Percentiles rank a stretch among this genome's conserved stretches.
phyloP scores from a whole-genome alignment of 2,888 invertebrate genomes.

The Eupithecia inturbata region DNA sequence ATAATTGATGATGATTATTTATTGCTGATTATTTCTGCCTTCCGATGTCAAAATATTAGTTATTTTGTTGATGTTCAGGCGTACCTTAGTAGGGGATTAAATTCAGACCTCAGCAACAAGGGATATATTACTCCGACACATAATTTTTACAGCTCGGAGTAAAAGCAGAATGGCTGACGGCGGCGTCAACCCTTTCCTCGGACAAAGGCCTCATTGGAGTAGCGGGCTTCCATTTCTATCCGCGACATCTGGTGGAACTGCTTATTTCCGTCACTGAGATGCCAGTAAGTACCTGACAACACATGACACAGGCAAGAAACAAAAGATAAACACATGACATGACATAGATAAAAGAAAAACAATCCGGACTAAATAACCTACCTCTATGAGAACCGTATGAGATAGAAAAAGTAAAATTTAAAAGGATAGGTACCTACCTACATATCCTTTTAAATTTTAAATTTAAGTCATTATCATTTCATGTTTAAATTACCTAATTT shows the following conservation, averaged over 20 bases:
- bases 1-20: no score
- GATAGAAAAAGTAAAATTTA: no score
- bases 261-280: constrained; percentile 64
- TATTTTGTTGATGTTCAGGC: neutral
- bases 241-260: constrained; percentile 67
- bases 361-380: neutral
- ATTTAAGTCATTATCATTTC: no score
- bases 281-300: constrained; percentile 63
- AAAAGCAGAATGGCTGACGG: constrained; percentile 71
- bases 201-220: constrained; percentile 70
- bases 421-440: no score
- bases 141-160: constrained; percentile 56
- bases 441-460: no score
- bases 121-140: neutral
- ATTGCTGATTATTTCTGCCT: no score
- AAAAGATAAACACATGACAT: neutral
- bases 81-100: neutral
- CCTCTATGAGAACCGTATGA: no score
- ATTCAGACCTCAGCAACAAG: neutral
- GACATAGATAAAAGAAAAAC: neutral
- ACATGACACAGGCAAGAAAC: neutral
- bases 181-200: constrained; percentile 63
- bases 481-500: no score
- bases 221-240: constrained; percentile 75
- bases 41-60: neutral